Percentiles rank a stretch among this genome's conserved stretches.
phyloP scores from a whole-genome alignment of 2,888 invertebrate species.

The Oeneis ivallda region DNA sequence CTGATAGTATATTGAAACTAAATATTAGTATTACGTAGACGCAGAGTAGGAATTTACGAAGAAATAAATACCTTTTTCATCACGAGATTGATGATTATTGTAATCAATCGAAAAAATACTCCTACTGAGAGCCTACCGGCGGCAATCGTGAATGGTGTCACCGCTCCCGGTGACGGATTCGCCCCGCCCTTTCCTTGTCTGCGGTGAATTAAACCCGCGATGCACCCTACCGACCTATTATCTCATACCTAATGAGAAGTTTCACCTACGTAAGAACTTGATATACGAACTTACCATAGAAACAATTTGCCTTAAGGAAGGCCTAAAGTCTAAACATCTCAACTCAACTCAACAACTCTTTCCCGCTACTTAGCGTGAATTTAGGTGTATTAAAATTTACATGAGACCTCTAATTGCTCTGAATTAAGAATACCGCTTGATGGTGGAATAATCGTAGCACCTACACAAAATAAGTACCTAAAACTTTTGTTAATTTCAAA shows the following conservation, averaged over 20 bases:
- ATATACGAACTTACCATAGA: background rate
- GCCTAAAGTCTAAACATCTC: background rate
- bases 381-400: too few species aligned
- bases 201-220: constrained; percentile 64
- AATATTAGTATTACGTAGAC: background rate
- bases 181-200: constrained; percentile 75
- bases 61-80: background rate
- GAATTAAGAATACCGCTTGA: too few species aligned
- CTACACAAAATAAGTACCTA: too few species aligned
- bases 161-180: constrained; percentile 51
- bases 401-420: too few species aligned
- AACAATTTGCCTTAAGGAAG: background rate
- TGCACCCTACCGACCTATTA: constrained; percentile 46
- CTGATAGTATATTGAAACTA: too few species aligned
- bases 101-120: constrained; percentile 39
- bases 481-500: too few species aligned
- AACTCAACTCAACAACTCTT: too few species aligned
- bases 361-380: too few species aligned
- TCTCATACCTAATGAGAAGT: background rate
- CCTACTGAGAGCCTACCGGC: constrained; percentile 42
- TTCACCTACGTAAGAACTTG: background rate
- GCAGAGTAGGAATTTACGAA: background rate
- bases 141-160: constrained; percentile 62
- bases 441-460: too few species aligned
- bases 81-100: constrained; percentile 27